Evolutionary conservation across 1,140 invertebrate genomes (phyloP).

Genomic region (Rhyzopertha dominica): DNA sequence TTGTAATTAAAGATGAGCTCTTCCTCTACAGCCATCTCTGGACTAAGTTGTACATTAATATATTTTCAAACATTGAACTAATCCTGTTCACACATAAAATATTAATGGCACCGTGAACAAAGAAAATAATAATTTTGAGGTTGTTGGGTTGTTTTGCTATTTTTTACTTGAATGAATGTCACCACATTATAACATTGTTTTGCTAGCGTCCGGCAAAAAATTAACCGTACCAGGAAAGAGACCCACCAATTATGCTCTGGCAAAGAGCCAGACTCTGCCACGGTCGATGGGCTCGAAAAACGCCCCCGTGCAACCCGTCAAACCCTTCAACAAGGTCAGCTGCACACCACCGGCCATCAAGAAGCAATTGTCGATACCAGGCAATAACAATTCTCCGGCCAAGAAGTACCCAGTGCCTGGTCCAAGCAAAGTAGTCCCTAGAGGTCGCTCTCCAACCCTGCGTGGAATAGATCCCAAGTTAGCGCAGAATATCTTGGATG

Average conservation of each 20-base stretch:
- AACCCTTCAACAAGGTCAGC: conserved; percentile 61
- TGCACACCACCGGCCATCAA: conserved; percentile 77
- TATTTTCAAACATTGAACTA: too few species aligned
- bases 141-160: too few species aligned
- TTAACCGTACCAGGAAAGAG: conserved; percentile 65
- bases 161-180: too few species aligned
- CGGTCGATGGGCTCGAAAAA: conserved; percentile 71
- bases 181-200: too few species aligned
- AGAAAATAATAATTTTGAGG: too few species aligned
- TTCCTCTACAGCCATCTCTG: too few species aligned
- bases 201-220: conserved; percentile 65
- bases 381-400: conserved; percentile 55
- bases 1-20: too few species aligned
- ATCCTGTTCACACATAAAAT: too few species aligned
- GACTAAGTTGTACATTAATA: too few species aligned
- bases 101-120: too few species aligned
- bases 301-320: conserved; percentile 44
- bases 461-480: conserved; percentile 87
- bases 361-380: conserved; percentile 69
- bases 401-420: too few species aligned
- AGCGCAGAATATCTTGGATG: conserved; percentile 71
- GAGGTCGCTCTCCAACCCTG: conserved; percentile 47
- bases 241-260: conserved; percentile 55
- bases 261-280: conserved; percentile 78
- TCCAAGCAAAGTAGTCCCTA: too few species aligned